Evolutionary conservation across 1,140 invertebrate species (phyloP).

Genomic region (Halyomorpha halys): DNA sequence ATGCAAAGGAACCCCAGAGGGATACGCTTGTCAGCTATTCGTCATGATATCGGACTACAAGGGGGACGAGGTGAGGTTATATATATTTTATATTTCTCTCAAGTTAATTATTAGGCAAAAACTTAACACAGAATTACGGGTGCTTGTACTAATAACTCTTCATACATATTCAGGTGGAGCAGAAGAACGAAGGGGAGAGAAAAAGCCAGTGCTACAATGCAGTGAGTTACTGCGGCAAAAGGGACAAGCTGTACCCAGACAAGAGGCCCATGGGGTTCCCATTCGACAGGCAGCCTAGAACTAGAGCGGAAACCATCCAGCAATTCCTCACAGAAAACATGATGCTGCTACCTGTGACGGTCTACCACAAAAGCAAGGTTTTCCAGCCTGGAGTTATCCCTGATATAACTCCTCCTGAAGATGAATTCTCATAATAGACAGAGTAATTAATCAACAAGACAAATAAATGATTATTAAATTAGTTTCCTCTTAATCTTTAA

Average conservation of each 20-base stretch:
- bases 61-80: constrained; percentile 52
- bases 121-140: too few relatives aligned
- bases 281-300: constrained; percentile 54
- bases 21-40: constrained; percentile 59
- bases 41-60: constrained; percentile 69
- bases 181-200: too few relatives aligned
- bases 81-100: too few relatives aligned
- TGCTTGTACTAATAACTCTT: too few relatives aligned
- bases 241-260: constrained; percentile 62
- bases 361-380: too few relatives aligned
- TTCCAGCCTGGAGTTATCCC: too few relatives aligned
- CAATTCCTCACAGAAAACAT: constrained; percentile 60
- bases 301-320: constrained; percentile 40
- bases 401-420: too few relatives aligned
- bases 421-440: too few relatives aligned
- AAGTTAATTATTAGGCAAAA: neutral
- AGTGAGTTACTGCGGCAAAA: constrained; percentile 60
- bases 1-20: constrained; percentile 57
- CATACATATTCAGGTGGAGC: neutral
- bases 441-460: too few relatives aligned
- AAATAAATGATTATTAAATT: too few relatives aligned
- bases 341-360: too few relatives aligned
- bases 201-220: constrained; percentile 39
- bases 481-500: too few relatives aligned
- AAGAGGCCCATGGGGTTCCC: constrained; percentile 63